These are phyloP conservation scores for Agriotes lineatus DNA, from an alignment of 2,888 invertebrate genomes.

Conservation along the genomic window DNA sequence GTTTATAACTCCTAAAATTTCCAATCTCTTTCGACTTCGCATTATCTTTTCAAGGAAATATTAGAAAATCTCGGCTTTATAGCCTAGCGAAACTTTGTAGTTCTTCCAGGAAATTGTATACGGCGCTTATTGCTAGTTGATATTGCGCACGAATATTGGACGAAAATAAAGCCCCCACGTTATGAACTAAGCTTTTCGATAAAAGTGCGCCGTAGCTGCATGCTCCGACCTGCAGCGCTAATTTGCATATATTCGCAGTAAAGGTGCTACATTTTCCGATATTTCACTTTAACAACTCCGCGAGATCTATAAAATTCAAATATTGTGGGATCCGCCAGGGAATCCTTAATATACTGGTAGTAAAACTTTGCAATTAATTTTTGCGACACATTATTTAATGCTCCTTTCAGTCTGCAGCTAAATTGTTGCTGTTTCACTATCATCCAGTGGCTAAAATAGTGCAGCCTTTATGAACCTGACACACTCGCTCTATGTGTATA, in stretches of 20 bases:
- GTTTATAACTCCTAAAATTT: constrained; percentile 32
- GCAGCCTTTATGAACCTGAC: too few species aligned
- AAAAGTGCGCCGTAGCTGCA: background rate
- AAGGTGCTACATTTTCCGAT: constrained; percentile 18
- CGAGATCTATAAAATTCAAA: constrained; percentile 12
- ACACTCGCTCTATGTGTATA: too few species aligned
- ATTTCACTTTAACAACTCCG: constrained; percentile 24
- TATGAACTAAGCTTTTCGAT: background rate
- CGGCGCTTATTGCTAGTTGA: background rate
- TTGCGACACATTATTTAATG: background rate
- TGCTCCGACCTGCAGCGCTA: background rate
- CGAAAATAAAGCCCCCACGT: background rate
- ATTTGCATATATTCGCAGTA: constrained; percentile 18
- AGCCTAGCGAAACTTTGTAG: constrained; percentile 1
- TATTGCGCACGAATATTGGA: background rate
- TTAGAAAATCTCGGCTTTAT: constrained; percentile 16
- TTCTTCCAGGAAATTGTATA: too few species aligned
- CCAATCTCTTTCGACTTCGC: constrained; percentile 29
- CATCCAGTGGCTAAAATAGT: too few species aligned
- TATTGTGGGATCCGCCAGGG: background rate
- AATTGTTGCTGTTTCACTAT: too few species aligned
- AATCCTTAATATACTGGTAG: background rate
- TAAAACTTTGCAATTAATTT: background rate
- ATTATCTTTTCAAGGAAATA: constrained; percentile 23
- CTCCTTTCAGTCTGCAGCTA: too few species aligned